These are phyloP conservation scores for Andrena haemorrhoa DNA, from an alignment of 2,888 invertebrate species.

Conservation along the genomic window DNA sequence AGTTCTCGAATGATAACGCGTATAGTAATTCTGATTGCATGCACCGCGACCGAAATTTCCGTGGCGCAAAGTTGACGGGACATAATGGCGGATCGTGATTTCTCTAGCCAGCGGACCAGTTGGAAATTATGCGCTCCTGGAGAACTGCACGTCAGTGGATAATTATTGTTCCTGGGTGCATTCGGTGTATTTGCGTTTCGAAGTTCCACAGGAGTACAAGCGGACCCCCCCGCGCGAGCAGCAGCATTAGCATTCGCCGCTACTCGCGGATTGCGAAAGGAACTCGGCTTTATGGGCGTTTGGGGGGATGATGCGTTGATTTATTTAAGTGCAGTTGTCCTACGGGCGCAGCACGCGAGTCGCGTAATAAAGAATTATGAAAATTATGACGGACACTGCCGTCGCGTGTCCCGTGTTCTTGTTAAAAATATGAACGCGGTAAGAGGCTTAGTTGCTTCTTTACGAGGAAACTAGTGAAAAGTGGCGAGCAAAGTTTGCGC, in stretches of 20 bases:
- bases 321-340: constrained; percentile 8
- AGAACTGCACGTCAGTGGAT: constrained; percentile 29
- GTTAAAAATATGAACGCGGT: background rate
- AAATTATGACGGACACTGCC: background rate
- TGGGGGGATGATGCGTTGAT: constrained; percentile 20
- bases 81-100: constrained; percentile 12
- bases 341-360: no score
- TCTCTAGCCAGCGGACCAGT: background rate
- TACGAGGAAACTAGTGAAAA: no score
- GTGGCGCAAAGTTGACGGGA: constrained; percentile 1
- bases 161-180: constrained; percentile 45
- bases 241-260: constrained; percentile 2
- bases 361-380: background rate
- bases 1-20: constrained; percentile 19
- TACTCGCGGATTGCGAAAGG: background rate
- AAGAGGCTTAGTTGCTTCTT: no score
- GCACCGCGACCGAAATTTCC: constrained; percentile 17
- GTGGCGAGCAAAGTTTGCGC: no score
- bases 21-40: background rate
- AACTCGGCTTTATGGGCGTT: constrained; percentile 14
- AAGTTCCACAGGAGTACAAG: constrained; percentile 24
- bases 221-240: background rate
- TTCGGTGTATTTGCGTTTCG: constrained; percentile 30
- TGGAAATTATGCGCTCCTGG: constrained; percentile 32
- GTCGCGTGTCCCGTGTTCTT: background rate